phyloP scores from a whole-genome alignment of 2,113 vertebrate species.

The Trichechus manatus region DNA sequence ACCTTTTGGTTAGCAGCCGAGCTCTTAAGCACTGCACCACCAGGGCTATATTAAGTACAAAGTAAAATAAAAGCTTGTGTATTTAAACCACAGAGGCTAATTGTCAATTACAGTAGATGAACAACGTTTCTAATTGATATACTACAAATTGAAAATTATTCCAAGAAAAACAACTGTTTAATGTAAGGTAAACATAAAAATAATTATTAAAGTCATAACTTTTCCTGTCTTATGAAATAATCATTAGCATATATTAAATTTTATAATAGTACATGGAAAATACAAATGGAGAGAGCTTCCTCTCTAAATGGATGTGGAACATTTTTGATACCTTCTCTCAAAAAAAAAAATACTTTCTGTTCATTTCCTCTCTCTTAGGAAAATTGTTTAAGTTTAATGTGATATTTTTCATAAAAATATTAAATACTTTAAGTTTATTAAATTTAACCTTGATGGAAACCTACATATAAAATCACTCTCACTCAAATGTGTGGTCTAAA shows the following conservation, averaged over 20 bases:
- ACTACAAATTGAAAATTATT: background rate
- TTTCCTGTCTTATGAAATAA: background rate
- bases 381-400: background rate
- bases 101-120: background rate
- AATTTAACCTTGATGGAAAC: background rate
- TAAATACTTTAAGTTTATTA: background rate
- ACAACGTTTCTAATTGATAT: background rate
- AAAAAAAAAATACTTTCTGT: too few species aligned
- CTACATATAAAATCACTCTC: background rate
- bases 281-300: background rate
- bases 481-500: background rate
- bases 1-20: too few species aligned
- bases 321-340: background rate
- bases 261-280: background rate
- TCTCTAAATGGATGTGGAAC: background rate
- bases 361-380: background rate
- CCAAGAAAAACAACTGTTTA: background rate
- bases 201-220: background rate
- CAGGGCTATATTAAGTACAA: too few species aligned
- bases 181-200: slow-evolving; percentile 4
- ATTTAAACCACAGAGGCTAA: background rate
- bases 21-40: too few species aligned
- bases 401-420: background rate
- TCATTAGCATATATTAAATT: background rate
- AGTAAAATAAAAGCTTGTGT: background rate